A percentile compares a stretch with the other conserved stretches of the same genome.
phyloP scores from a whole-genome alignment of 1,140 invertebrate genomes.

The Thalassaphorura encarpata region DNA sequence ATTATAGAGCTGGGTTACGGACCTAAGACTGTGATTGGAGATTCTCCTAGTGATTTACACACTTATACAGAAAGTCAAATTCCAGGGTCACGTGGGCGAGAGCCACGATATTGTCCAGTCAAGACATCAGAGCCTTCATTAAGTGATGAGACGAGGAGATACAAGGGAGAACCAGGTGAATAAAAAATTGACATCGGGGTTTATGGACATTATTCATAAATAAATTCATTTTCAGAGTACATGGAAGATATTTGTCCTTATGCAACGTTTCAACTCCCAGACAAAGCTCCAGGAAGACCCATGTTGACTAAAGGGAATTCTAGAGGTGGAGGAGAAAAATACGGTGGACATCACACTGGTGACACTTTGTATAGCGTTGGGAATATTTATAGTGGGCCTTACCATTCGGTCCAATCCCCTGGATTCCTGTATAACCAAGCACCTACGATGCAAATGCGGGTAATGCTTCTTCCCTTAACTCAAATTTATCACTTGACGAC shows the following conservation, averaged over 20 bases:
- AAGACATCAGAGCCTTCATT: slow-evolving; percentile 23
- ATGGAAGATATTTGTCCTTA: slow-evolving; percentile 85
- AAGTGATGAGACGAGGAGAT: slow-evolving; percentile 6
- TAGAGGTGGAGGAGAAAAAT: slow-evolving; percentile 12
- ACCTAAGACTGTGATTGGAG: slow-evolving; percentile 29
- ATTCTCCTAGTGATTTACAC: slow-evolving; percentile 25
- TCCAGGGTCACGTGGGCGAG: slow-evolving; percentile 2
- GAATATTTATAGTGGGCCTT: slow-evolving; percentile 71
- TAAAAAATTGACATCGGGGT: too few species aligned
- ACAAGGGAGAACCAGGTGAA: too few species aligned
- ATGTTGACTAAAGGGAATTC: slow-evolving; percentile 15
- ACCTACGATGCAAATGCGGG: slow-evolving; percentile 39
- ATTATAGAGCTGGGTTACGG: slow-evolving; percentile 8
- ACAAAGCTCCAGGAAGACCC: slow-evolving; percentile 59
- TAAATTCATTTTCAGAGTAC: slow-evolving; percentile 43
- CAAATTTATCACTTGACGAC: background rate
- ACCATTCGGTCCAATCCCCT: slow-evolving; percentile 65
- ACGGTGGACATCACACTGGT: slow-evolving; percentile 25
- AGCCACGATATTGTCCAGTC: slow-evolving; percentile 27
- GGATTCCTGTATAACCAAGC: slow-evolving; percentile 82
- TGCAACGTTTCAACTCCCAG: slow-evolving; percentile 78
- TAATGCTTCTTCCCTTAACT: slow-evolving; percentile 16
- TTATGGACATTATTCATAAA: too few species aligned
- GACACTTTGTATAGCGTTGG: slow-evolving; percentile 67
- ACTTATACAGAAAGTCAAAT: slow-evolving; percentile 16